Conservation (phyloP, 2,888 invertebrate genomes). For the Ophioninae sp. region DNA sequence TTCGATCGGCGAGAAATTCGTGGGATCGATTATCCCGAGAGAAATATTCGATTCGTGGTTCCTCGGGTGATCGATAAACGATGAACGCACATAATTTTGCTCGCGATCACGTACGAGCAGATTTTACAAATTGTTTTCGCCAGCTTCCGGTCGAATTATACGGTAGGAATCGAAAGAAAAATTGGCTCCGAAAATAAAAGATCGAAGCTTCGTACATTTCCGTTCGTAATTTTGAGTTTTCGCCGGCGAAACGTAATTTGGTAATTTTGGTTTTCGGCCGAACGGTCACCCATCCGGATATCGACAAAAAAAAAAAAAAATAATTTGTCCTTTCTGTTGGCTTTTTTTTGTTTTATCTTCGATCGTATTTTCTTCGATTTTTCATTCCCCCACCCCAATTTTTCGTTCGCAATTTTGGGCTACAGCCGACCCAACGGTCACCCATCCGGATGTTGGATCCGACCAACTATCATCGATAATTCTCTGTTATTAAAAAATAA, state of each 20-base stretch:
- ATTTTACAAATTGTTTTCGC: not conserved
- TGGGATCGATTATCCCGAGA: conserved; percentile 48
- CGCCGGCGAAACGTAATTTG: too few relatives aligned
- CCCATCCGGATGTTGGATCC: too few relatives aligned
- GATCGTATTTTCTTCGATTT: too few relatives aligned
- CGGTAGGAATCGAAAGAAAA: conserved; percentile 44
- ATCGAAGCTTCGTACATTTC: conserved; percentile 3
- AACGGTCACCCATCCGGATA: too few relatives aligned
- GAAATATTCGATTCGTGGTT: not conserved
- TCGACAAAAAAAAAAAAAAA: too few relatives aligned
- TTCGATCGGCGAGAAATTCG: conserved; percentile 53
- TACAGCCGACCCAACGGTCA: too few relatives aligned
- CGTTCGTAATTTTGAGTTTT: not conserved
- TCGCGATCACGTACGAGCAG: conserved; percentile 20
- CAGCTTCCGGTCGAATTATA: conserved; percentile 13
- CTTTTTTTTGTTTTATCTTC: too few relatives aligned
- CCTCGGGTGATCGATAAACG: conserved; percentile 23
- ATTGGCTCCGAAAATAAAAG: conserved; percentile 23
- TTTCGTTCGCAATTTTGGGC: too few relatives aligned
- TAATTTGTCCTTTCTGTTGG: too few relatives aligned
- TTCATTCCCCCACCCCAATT: too few relatives aligned
- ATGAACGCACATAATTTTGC: conserved; percentile 9
- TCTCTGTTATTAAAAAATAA: too few relatives aligned
- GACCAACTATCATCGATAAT: too few relatives aligned
- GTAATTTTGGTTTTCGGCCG: not conserved